These are phyloP conservation scores for Entomobrya multifasciata DNA, from an alignment of 2,888 invertebrate genomes.

Conservation along the genomic window DNA sequence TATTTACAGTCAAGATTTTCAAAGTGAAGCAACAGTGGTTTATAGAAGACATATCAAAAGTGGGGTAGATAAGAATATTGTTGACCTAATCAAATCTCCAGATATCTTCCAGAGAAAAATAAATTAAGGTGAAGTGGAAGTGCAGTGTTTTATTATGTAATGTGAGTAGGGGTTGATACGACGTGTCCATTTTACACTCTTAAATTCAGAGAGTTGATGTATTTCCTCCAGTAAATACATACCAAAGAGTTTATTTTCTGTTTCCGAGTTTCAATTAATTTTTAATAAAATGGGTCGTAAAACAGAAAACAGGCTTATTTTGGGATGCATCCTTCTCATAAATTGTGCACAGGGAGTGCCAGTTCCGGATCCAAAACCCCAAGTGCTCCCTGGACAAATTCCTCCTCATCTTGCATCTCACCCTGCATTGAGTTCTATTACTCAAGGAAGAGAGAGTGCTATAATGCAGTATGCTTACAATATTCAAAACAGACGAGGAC, in stretches of 20 bases:
- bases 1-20: not conserved
- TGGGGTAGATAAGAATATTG: not conserved
- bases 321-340: not conserved
- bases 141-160: constrained; percentile 18
- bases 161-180: constrained; percentile 34
- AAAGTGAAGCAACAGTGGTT: constrained; percentile 26
- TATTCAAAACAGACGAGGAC: constrained; percentile 61
- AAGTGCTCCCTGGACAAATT: constrained; percentile 57
- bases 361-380: constrained; percentile 33
- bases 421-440: constrained; percentile 60
- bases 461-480: constrained; percentile 57
- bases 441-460: constrained; percentile 56
- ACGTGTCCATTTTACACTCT: constrained; percentile 25
- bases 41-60: not conserved
- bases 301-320: not conserved
- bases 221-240: no score
- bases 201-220: not conserved
- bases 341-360: not conserved
- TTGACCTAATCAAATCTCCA: not conserved
- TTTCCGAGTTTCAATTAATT: not conserved
- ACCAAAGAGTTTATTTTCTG: no score
- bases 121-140: constrained; percentile 20
- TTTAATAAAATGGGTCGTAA: not conserved
- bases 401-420: constrained; percentile 61
- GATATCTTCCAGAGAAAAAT: constrained; percentile 18